These are phyloP conservation scores for Dicyrtomina minuta DNA, from an alignment of 2,888 invertebrate species.

Conservation along the genomic window DNA sequence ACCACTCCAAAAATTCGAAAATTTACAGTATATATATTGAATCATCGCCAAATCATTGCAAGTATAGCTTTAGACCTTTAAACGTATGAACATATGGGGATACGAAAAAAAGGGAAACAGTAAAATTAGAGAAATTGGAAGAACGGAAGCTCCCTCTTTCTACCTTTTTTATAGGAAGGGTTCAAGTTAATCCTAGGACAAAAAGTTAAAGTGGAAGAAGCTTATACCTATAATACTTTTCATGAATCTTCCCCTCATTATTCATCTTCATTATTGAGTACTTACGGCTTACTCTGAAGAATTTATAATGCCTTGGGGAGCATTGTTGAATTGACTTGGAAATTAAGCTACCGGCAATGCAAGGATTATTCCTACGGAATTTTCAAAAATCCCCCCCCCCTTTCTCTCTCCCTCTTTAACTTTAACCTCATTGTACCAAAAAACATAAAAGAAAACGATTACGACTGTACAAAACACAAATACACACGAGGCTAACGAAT, in stretches of 20 bases:
- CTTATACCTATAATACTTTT: conserved; percentile 6
- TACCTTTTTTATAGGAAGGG: not conserved
- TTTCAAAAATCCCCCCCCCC: too few species aligned
- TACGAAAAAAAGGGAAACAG: not conserved
- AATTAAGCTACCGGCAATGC: conserved; percentile 2
- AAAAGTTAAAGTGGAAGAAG: not conserved
- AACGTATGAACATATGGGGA: not conserved
- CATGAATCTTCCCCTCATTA: conserved; percentile 33
- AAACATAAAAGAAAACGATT: too few species aligned
- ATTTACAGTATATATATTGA: too few species aligned
- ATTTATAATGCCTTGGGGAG: conserved; percentile 51
- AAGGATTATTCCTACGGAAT: too few species aligned
- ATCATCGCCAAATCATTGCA: not conserved
- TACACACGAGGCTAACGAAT: too few species aligned
- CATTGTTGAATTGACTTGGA: conserved; percentile 20
- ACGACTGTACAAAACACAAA: too few species aligned
- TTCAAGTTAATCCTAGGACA: not conserved
- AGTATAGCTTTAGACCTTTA: not conserved
- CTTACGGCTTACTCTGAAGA: conserved; percentile 40
- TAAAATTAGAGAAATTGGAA: not conserved
- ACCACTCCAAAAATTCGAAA: not conserved
- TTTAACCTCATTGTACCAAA: too few species aligned
- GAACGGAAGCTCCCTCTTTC: not conserved
- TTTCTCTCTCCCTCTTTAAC: too few species aligned
- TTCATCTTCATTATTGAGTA: conserved; percentile 48